A percentile compares a stretch with the other conserved stretches of the same genome.
Conservation (phyloP, 2,888 invertebrate genomes). For the Cabera pusaria region DNA sequence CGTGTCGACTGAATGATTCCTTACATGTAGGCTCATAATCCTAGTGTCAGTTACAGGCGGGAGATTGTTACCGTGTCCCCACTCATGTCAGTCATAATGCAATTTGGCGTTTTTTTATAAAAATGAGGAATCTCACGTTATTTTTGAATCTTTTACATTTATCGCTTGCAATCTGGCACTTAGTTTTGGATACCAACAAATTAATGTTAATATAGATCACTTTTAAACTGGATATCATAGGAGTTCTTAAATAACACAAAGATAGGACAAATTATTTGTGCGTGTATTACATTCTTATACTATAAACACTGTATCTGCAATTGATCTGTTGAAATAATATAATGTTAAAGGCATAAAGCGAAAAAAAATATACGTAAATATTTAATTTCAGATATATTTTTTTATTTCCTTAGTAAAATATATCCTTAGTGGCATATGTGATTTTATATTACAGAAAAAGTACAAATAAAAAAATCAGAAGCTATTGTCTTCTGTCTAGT, state of each 20-base stretch:
- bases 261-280: slow-evolving; percentile 33
- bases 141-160: slow-evolving; percentile 55
- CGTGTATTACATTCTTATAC: slow-evolving; percentile 48
- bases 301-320: slow-evolving; percentile 57
- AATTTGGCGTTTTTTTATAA: slow-evolving; percentile 50
- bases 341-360: slow-evolving; percentile 76
- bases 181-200: slow-evolving; percentile 49
- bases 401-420: too few relatives aligned
- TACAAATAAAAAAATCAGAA: too few relatives aligned
- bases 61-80: slow-evolving; percentile 48
- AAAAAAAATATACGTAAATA: slow-evolving; percentile 80
- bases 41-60: slow-evolving; percentile 30
- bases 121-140: slow-evolving; percentile 60
- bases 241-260: slow-evolving; percentile 42
- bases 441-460: too few relatives aligned
- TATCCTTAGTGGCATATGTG: too few relatives aligned
- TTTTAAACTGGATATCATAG: slow-evolving; percentile 41
- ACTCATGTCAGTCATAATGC: slow-evolving; percentile 36
- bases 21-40: slow-evolving; percentile 40
- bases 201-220: slow-evolving; percentile 49
- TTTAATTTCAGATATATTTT: slow-evolving; percentile 65
- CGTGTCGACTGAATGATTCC: slow-evolving; percentile 49
- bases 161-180: slow-evolving; percentile 60
- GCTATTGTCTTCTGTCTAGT: too few relatives aligned
- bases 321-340: slow-evolving; percentile 67